Evolutionary conservation across 2,888 invertebrate genomes (phyloP).

Genomic region (Antitype chi): DNA sequence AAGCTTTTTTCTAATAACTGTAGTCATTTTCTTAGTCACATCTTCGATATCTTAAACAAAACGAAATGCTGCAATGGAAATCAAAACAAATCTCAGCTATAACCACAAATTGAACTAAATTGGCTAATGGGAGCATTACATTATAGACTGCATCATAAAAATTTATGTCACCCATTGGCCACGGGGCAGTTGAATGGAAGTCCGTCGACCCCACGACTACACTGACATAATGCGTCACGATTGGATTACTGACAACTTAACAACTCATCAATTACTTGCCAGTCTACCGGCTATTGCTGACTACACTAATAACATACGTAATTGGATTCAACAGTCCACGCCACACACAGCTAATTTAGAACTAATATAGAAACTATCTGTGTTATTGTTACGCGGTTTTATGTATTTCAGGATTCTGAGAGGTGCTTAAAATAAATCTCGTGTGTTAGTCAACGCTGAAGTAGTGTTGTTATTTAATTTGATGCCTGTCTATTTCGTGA

Average conservation of each 20-base stretch:
- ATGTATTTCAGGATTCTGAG: slow-evolving; percentile 59
- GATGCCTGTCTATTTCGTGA: slow-evolving; percentile 42
- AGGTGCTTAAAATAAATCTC: slow-evolving; percentile 59
- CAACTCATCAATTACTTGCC: slow-evolving; percentile 76
- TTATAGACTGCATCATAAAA: slow-evolving; percentile 70
- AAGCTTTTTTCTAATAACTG: slow-evolving; percentile 7
- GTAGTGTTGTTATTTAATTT: slow-evolving; percentile 44
- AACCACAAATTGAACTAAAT: slow-evolving; percentile 71
- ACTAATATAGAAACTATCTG: slow-evolving; percentile 48
- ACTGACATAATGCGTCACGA: slow-evolving; percentile 80
- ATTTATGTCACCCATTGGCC: slow-evolving; percentile 67
- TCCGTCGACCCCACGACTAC: slow-evolving; percentile 73
- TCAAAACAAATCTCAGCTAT: slow-evolving; percentile 62
- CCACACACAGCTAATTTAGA: slow-evolving; percentile 67
- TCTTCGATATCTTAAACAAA: slow-evolving; percentile 24
- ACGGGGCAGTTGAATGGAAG: slow-evolving; percentile 73
- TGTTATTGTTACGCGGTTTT: slow-evolving; percentile 56
- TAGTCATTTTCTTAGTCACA: background rate
- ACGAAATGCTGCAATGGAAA: slow-evolving; percentile 33
- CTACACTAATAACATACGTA: slow-evolving; percentile 66
- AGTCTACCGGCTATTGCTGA: slow-evolving; percentile 60
- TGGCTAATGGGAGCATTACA: slow-evolving; percentile 71
- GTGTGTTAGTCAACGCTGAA: slow-evolving; percentile 42
- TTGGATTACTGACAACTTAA: slow-evolving; percentile 80
- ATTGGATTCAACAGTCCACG: slow-evolving; percentile 70